These are phyloP conservation scores for Cinara cedri DNA, from an alignment of 2,888 invertebrate species.

Conservation along the genomic window DNA sequence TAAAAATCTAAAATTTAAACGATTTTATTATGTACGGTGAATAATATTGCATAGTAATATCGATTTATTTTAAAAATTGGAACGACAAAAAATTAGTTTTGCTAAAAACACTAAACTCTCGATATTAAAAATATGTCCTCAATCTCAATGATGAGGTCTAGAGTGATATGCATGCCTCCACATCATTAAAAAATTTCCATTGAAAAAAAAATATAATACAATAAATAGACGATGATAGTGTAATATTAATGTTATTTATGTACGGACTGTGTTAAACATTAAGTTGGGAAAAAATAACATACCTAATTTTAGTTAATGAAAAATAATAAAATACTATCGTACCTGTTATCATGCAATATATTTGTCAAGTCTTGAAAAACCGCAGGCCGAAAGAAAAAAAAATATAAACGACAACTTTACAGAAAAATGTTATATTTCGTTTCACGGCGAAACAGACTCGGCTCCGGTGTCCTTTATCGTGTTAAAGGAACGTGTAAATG, in stretches of 20 bases:
- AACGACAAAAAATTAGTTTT: too few species aligned
- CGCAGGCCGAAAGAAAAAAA: not conserved
- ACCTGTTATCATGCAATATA: constrained; percentile 34
- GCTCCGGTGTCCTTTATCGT: not conserved
- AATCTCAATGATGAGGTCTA: constrained; percentile 44
- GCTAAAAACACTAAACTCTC: not conserved
- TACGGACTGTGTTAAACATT: too few species aligned
- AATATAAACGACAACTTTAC: not conserved
- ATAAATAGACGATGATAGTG: not conserved
- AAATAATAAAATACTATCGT: not conserved
- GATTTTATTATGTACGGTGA: too few species aligned
- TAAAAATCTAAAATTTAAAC: too few species aligned
- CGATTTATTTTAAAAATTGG: too few species aligned
- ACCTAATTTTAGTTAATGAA: too few species aligned
- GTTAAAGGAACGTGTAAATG: constrained; percentile 3
- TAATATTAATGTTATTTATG: not conserved
- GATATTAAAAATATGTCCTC: not conserved
- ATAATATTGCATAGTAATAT: too few species aligned
- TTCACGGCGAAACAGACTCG: not conserved
- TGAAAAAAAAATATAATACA: too few species aligned
- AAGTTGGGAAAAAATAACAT: too few species aligned
- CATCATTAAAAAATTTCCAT: constrained; percentile 32
- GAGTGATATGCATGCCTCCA: constrained; percentile 23
- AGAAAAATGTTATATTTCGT: too few species aligned
- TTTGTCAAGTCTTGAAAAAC: not conserved